Conservation (phyloP, 2,797 vertebrate species). For the Alauda arvensis region DNA sequence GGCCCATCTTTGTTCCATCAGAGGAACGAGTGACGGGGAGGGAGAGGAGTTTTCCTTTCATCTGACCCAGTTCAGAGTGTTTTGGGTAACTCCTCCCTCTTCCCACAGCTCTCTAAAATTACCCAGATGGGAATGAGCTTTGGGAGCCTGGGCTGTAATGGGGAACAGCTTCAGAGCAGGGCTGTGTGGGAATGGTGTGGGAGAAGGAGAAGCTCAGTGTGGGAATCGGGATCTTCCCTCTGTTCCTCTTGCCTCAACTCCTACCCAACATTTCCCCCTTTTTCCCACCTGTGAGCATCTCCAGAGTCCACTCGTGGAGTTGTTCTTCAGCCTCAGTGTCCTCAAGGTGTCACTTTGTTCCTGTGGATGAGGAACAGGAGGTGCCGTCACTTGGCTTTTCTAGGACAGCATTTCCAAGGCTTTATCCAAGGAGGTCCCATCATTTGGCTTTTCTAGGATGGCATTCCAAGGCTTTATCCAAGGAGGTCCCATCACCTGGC, state of each 20-base stretch:
- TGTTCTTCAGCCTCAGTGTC: not conserved
- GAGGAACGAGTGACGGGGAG: not conserved
- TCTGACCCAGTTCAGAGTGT: not conserved
- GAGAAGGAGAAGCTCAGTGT: not conserved
- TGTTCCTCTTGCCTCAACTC: not conserved
- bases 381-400: fast-evolving
- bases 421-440: not conserved
- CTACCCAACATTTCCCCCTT: not conserved
- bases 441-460: fast-evolving
- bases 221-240: not conserved
- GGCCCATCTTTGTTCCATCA: not conserved
- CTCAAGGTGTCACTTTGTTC: not conserved
- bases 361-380: not conserved
- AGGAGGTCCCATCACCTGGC: fast-evolving
- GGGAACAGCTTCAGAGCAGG: not conserved
- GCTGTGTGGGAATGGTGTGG: not conserved
- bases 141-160: not conserved
- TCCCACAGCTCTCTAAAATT: not conserved
- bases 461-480: not conserved
- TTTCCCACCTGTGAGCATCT: not conserved
- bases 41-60: not conserved
- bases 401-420: not conserved
- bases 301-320: fast-evolving
- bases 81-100: not conserved
- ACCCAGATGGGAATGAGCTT: not conserved